Evolutionary conservation across 2,888 invertebrate species (phyloP), one percentile per base, ranked within the genome.

Genomic region (Lysandra bellargus): DNA sequence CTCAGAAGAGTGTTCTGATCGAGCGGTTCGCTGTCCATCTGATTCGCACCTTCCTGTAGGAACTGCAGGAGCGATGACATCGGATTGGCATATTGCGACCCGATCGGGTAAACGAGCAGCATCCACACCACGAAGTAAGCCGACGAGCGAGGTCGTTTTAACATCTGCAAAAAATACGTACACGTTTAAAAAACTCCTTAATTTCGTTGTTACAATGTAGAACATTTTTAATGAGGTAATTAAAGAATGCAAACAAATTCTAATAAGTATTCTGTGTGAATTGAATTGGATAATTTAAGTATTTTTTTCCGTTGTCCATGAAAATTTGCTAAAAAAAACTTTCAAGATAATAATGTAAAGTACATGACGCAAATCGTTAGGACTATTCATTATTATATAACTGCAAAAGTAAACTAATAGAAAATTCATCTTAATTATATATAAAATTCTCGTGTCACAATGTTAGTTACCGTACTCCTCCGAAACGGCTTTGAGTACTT

Each of bases 1-100:
- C 93, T 88, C 1, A 95, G 88, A 53, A 95, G 84, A 44, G 87
- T 88, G 0, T 86, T 87, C 44, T 95, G 91, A 82, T 96, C 96
- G 0, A 90, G 88, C 0, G 96, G 95, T 86, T 96, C 96, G 9
- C 87, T 87, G 80, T 91, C 90, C 9, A 91, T 88, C 82, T 96
- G 95, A 6, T 87, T 84, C 40, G 94, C 88, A 53, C 96, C 96
- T 82, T 96, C 95, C 53, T 89, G 85, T 17, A 96, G 83, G 81
- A 96, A 95, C 78, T 93, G 93, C 83, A 95, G 84, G 3, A 96
- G 82, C 0, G 96, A 95, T n/a, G 93, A 86, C 37, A 96, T 81
- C 0, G 93, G 91, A 83, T 90, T 88, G n/a, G 84, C 61, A 79
- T 84, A 77, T 81, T 93, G 93, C 64, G 91, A 87, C 78, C 87